A percentile compares a stretch with the other conserved stretches of the same genome.
Evolutionary conservation across 2,113 vertebrate genomes (phyloP).

Genomic region (Corythaeola cristata): DNA sequence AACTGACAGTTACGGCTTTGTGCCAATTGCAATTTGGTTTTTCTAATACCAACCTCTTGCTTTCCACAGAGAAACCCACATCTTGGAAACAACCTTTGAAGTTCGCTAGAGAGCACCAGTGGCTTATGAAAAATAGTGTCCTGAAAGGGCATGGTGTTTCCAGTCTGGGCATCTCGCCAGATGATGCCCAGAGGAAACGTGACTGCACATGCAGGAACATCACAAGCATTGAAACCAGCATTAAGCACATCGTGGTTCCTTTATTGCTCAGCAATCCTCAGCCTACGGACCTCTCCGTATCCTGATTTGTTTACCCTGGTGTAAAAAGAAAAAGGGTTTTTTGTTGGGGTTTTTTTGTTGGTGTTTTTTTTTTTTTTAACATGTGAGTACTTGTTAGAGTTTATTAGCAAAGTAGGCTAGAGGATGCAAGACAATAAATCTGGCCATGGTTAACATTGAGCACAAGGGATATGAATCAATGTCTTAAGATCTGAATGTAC

Average conservation of each 20-base stretch:
- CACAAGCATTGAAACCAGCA: constrained; percentile 16
- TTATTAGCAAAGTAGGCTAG: constrained; percentile 37
- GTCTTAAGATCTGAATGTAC: neutral
- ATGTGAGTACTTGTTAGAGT: neutral
- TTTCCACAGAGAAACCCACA: neutral
- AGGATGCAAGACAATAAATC: constrained; percentile 56
- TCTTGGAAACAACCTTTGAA: neutral
- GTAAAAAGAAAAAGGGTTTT: constrained; percentile 49
- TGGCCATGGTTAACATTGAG: neutral
- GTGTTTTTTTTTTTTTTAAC: neutral
- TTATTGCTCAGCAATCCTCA: constrained; percentile 58
- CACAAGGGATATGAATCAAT: neutral
- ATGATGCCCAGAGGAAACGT: constrained; percentile 19
- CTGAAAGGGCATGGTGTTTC: constrained; percentile 39
- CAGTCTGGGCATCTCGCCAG: constrained; percentile 30
- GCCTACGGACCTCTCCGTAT: neutral
- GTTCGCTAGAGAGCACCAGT: neutral
- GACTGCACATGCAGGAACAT: constrained; percentile 53
- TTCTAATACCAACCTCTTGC: neutral
- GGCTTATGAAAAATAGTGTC: constrained; percentile 35
- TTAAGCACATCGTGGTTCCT: constrained; percentile 22
- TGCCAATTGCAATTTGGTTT: neutral
- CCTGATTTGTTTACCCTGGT: constrained; percentile 45
- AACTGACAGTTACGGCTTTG: neutral
- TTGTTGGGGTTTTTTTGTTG: neutral